Evolutionary conservation across 2,888 invertebrate species (phyloP).

Genomic region (Oegoconia quadripuncta): DNA sequence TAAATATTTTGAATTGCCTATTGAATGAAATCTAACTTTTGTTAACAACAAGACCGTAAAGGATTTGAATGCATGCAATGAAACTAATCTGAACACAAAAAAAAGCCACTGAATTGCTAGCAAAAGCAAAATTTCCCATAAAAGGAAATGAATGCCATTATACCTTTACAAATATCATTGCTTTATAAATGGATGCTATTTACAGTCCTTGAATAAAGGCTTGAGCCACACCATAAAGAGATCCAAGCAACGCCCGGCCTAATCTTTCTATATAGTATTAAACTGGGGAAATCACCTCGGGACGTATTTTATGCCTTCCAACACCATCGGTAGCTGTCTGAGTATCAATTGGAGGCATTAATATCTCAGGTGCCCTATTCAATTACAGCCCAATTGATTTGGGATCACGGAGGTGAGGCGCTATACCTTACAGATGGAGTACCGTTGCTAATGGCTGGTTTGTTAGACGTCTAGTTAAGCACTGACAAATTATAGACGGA

Average conservation of each 20-base stretch:
- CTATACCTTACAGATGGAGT: conserved; percentile 4
- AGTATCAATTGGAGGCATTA: conserved; percentile 20
- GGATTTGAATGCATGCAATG: too few species aligned
- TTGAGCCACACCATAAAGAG: too few species aligned
- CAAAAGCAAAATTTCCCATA: too few species aligned
- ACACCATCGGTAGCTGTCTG: conserved; percentile 19
- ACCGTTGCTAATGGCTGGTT: not conserved
- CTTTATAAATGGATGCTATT: too few species aligned
- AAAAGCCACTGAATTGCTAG: too few species aligned
- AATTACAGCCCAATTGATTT: conserved; percentile 15
- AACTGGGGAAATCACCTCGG: not conserved
- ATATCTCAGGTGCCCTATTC: conserved; percentile 16
- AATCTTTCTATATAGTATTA: not conserved
- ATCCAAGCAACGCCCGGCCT: not conserved
- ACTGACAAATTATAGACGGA: not conserved
- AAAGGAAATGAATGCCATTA: too few species aligned
- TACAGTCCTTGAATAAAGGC: too few species aligned
- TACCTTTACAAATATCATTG: too few species aligned
- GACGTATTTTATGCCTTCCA: conserved; percentile 8
- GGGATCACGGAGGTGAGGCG: conserved; percentile 12
- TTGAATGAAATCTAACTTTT: too few species aligned
- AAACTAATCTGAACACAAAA: too few species aligned
- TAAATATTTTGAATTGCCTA: too few species aligned
- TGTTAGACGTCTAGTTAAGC: conserved; percentile 1
- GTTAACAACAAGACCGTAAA: too few species aligned